These are phyloP conservation scores for Cliona cf. orientalis DNA, from an alignment of 37 sponge, comb jelly and placozoan genomes.

Conservation along the genomic window DNA sequence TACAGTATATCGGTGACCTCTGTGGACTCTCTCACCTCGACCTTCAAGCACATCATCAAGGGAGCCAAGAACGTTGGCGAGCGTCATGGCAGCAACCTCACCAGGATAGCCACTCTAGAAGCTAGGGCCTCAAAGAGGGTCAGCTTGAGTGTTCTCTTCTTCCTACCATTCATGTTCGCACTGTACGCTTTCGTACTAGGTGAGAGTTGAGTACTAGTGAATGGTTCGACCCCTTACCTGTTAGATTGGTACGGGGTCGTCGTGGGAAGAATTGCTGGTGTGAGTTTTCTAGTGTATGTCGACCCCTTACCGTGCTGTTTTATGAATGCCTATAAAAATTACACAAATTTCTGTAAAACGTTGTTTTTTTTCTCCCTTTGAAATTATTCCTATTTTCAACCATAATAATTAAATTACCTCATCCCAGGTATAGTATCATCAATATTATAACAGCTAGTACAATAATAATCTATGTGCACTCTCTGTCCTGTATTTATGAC, in stretches of 20 bases:
- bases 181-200: conserved; percentile 71
- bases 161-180: conserved; percentile 78
- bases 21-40: not conserved
- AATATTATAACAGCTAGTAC: too few relatives aligned
- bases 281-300: too few relatives aligned
- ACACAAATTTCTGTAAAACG: not conserved
- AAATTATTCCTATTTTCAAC: not conserved
- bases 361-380: not conserved
- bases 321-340: too few relatives aligned
- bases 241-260: too few relatives aligned
- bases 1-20: conserved; percentile 5
- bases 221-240: too few relatives aligned
- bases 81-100: conserved; percentile 10
- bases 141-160: conserved; percentile 19
- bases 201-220: too few relatives aligned
- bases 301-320: too few relatives aligned
- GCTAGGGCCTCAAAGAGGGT: conserved; percentile 65
- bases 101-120: conserved; percentile 61
- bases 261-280: too few relatives aligned
- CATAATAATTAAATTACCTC: too few relatives aligned
- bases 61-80: conserved; percentile 16
- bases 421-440: too few relatives aligned
- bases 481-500: not conserved
- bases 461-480: too few relatives aligned
- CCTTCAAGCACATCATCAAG: not conserved